Base-by-base conservation (phyloP, 1,140 invertebrate species). In the Dendroctonus valens region DNA sequence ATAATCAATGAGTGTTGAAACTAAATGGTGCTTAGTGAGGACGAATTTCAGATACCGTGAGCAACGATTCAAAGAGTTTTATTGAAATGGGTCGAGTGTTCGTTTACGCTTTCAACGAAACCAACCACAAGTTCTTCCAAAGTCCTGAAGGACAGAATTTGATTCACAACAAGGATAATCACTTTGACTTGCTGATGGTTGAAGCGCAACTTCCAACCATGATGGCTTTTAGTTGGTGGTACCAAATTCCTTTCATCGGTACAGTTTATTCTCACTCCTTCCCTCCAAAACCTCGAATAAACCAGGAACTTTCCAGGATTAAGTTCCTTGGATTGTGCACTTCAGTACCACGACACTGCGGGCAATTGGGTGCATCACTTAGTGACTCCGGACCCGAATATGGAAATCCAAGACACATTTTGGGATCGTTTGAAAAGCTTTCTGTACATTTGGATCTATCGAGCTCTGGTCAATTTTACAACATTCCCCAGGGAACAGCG, bases 321-420 rank as follows among this genome's bases (percentile, higher is more conserved):
- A 2, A 26, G 52, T 6, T 74, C 78, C 7, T 7, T 75, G 44
- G 63, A 74, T 55, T 50, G 57, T 6, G 7, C 68, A 1, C 7
- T 51, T 7, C 3, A 54, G 2, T 70, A 65, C 37, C 71, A 75
- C 14, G 60, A 69, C 7, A 48, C 62, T 2, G 65, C 81, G 11
- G 84, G 83, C 5, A 81, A 78, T 66, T 75, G 77, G 2, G 61
- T 73, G 0, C 79, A 82, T 63, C 77, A 79, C 0, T 65, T 82
- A 39, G 59, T 82, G 26, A 80, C 81, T 68, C 81, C 82, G 0
- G 71, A 75, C 12, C 11, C 76, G 5, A 68, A 70, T 38, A 55
- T 69, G 26, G 7, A 38, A 26, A 26, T 70, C 9, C 58, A 53
- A 38, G 46, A 68, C 39, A 0, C 48, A 6, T 69, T 72, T 61